phyloP scores from a whole-genome alignment of 1,140 invertebrate species.

The Gonatopus flavifemur region DNA sequence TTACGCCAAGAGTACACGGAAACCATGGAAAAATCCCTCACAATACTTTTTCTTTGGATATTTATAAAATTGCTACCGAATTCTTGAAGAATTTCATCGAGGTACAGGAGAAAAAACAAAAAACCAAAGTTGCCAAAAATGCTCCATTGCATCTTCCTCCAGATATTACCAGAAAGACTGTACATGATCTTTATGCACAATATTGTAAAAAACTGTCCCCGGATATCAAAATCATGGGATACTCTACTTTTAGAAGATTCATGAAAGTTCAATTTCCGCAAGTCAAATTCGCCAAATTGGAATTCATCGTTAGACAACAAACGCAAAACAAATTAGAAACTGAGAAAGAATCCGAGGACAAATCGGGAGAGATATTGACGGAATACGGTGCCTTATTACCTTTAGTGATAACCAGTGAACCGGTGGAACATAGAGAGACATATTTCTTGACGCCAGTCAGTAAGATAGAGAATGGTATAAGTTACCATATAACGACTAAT shows the following conservation, averaged over 20 bases:
- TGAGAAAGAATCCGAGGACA: constrained; percentile 40
- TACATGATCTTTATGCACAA: constrained; percentile 73
- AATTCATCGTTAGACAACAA: constrained; percentile 60
- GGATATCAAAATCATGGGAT: constrained; percentile 72
- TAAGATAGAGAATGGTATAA: constrained; percentile 32
- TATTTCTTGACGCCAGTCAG: constrained; percentile 39
- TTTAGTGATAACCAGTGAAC: constrained; percentile 33
- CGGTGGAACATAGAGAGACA: constrained; percentile 28
- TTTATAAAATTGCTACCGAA: constrained; percentile 74
- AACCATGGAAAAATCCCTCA: constrained; percentile 81
- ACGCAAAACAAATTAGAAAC: constrained; percentile 39
- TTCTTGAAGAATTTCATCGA: constrained; percentile 74
- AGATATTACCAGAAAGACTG: constrained; percentile 70
- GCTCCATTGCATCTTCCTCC: constrained; percentile 66
- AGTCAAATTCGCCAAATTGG: constrained; percentile 72
- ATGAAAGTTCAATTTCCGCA: constrained; percentile 81
- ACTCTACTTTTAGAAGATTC: constrained; percentile 76
- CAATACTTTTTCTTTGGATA: constrained; percentile 77
- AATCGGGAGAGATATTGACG: constrained; percentile 38
- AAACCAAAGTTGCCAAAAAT: constrained; percentile 51
- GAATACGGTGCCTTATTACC: constrained; percentile 32
- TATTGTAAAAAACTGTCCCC: constrained; percentile 69
- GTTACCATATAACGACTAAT: constrained; percentile 38
- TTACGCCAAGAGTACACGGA: constrained; percentile 74
- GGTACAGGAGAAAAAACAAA: constrained; percentile 59